Conservation (phyloP, 2,888 invertebrate species). For the Altica lythri region DNA sequence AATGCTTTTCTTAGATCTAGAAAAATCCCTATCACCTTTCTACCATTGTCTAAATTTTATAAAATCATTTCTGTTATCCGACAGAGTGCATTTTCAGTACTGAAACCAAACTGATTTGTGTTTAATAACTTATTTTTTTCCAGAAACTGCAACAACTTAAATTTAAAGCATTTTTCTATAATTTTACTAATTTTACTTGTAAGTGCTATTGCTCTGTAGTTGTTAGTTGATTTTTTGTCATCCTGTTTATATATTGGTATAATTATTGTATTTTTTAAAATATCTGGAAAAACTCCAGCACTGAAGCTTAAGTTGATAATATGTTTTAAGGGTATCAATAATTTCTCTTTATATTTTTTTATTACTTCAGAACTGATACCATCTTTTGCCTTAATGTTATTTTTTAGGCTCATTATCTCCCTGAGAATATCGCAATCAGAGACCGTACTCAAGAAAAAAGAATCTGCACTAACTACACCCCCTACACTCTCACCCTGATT, state of each 20-base stretch:
- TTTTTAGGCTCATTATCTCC: background rate
- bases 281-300: no score
- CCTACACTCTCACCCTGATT: no score
- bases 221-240: constrained; percentile 2
- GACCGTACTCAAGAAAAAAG: background rate
- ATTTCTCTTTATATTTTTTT: background rate
- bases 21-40: no score
- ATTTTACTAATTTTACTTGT: constrained; percentile 4
- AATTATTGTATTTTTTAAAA: constrained; percentile 4
- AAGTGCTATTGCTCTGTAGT: constrained; percentile 3
- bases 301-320: no score
- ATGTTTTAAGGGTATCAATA: background rate
- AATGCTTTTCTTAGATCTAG: no score
- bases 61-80: no score
- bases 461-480: background rate
- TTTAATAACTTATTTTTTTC: no score
- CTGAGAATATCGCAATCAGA: background rate
- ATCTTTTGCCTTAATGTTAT: background rate
- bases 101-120: no score
- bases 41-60: no score
- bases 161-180: no score
- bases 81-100: no score
- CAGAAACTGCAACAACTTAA: no score
- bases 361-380: background rate
- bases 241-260: constrained; percentile 3